Percentiles rank a stretch among this genome's conserved stretches.
Conservation (phyloP, 2,888 invertebrate species). For the Tachina fera region DNA sequence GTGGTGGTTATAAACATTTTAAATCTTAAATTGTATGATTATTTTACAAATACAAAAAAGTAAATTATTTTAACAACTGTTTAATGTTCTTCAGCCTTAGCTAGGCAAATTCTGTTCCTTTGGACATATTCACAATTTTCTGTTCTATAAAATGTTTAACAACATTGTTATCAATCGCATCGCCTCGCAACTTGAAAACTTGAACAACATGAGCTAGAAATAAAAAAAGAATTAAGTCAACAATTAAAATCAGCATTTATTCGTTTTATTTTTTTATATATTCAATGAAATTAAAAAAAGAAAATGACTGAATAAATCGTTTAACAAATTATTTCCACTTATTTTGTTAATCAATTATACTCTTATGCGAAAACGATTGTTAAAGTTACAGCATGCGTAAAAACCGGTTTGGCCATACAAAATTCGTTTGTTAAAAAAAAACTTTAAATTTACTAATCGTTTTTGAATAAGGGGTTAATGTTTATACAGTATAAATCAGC, state of each 20-base stretch:
- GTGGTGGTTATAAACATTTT: not conserved
- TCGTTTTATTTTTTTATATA: no score
- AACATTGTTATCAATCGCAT: slow-evolving; percentile 74
- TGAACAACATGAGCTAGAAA: slow-evolving; percentile 81
- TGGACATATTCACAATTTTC: slow-evolving; percentile 77
- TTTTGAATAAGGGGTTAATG: no score
- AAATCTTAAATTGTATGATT: slow-evolving; percentile 17
- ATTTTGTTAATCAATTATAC: no score
- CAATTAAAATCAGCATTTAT: not conserved
- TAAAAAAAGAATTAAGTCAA: slow-evolving; percentile 20
- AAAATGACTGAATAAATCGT: no score
- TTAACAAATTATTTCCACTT: no score
- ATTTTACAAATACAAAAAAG: slow-evolving; percentile 4
- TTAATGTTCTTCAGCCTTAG: slow-evolving; percentile 57
- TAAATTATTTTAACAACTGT: slow-evolving; percentile 43
- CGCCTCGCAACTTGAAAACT: slow-evolving; percentile 80
- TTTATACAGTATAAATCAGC: no score
- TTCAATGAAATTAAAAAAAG: no score
- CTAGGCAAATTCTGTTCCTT: slow-evolving; percentile 47
- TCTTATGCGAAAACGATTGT: no score
- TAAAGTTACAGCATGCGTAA: no score
- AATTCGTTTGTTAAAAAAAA: no score
- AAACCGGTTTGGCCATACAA: no score
- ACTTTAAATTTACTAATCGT: no score
- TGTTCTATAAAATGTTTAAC: slow-evolving; percentile 78